Base-by-base conservation (phyloP, 2,797 vertebrate species). In the Thripadectes ignobilis region DNA sequence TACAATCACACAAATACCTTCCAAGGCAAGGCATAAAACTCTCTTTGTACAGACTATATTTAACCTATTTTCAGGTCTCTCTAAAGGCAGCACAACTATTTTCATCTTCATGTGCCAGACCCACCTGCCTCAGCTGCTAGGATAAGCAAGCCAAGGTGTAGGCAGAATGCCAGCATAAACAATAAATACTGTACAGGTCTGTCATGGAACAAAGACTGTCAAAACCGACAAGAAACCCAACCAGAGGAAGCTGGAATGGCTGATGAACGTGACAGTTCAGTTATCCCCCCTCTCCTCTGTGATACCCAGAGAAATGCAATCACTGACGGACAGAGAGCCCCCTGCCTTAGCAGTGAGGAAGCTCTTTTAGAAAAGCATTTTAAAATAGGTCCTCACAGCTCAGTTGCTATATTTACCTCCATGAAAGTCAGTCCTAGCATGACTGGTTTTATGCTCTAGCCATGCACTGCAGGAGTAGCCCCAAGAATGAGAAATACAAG, bases 91-190 rank as follows among this genome's bases (percentile, higher is more conserved):
- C 52, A 66, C 45, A 10, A 74, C 63, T 63, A 75, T 76, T 85
- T 92, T 38, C 66, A 92, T 80, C 73, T 65, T 23, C 24, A 46
- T 38, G 73, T 49, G 74, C 80, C 80, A 91, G 89, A 82, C 88
- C 41, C 80, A 95, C 95, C 95, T 96, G 88, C 76, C 88, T 81
- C 52, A 63, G 74, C 10, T 3, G 3, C 63, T 39, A 80, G 74
- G 71, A 90, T n/a, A 79, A 90, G 69, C 48, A 74, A 75, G 85
- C 32, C 81, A 41, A 90, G 71, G 7, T 82, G 83, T 21, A 84
- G 57, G 94, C 83, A 91, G 71, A 76, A 76, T 2, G 57, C 83
- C 91, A 96, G 71, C 45, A 59, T 24, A 66, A 91, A 43, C 85
- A 73, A 79, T n/a, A 86, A 83, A 84, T 41, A 89, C 72, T 63